Percentiles rank a stretch among this genome's conserved stretches.
These are phyloP conservation scores for Halisarca cf. caerulea DNA, from an alignment of 37 sponge, comb jelly and placozoan species.

Conservation along the genomic window DNA sequence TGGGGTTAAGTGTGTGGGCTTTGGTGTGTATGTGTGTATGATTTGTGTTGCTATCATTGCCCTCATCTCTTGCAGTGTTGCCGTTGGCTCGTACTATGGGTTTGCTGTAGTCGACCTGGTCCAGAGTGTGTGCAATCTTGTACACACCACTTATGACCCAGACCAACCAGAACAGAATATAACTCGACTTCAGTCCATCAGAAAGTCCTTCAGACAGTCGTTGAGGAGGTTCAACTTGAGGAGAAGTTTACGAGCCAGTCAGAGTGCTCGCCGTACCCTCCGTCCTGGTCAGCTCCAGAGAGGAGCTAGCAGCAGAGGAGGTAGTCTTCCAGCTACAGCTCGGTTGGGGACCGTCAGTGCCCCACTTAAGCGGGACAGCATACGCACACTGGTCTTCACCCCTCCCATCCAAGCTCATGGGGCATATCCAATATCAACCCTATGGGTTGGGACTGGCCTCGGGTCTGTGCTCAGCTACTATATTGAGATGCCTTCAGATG, in stretches of 20 bases:
- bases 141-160: constrained; percentile 60
- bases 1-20: neutral
- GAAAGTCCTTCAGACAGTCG: constrained; percentile 81
- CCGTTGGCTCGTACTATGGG: constrained; percentile 76
- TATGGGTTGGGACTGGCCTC: constrained; percentile 67
- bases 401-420: constrained; percentile 54
- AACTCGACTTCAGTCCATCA: constrained; percentile 75
- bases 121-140: constrained; percentile 44
- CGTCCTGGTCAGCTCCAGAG: constrained; percentile 37
- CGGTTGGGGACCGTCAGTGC: neutral
- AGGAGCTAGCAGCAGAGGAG: neutral
- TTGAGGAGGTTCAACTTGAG: constrained; percentile 67
- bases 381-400: constrained; percentile 53
- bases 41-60: too few species aligned
- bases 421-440: constrained; percentile 6
- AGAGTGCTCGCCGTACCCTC: constrained; percentile 63
- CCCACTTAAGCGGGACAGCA: constrained; percentile 39
- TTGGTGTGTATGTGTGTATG: constrained; percentile 2
- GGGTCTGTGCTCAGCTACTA: constrained; percentile 61
- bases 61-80: constrained; percentile 45
- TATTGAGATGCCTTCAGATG: constrained; percentile 64
- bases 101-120: constrained; percentile 76
- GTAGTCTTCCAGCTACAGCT: neutral
- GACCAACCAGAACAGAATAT: constrained; percentile 13
- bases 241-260: constrained; percentile 59